Conservation (phyloP, 2,113 vertebrate species). For the Piaya cayana region DNA sequence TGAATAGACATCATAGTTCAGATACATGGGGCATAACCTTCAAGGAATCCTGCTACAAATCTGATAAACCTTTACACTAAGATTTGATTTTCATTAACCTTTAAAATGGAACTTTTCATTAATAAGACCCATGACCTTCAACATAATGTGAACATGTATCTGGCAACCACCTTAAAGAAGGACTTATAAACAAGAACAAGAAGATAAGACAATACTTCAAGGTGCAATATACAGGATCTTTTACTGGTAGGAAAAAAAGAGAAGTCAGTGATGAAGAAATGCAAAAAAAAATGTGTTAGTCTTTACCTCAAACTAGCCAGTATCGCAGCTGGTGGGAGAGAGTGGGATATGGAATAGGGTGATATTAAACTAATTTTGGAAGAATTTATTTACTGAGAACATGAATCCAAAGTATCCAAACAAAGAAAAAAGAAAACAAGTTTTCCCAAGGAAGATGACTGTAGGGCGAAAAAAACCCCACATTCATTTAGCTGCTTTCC, state of each 20-base stretch:
- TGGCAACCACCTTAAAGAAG: slow-evolving; percentile 36
- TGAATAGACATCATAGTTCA: neutral
- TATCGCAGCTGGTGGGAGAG: neutral
- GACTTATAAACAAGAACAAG: slow-evolving; percentile 14
- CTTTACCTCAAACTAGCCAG: neutral
- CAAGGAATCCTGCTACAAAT: neutral
- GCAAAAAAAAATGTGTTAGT: neutral
- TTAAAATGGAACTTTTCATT: neutral
- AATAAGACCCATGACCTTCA: slow-evolving; percentile 12
- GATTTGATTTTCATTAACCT: slow-evolving; percentile 1
- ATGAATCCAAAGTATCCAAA: neutral
- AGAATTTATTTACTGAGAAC: slow-evolving; percentile 14
- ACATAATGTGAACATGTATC: neutral
- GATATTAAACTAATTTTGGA: neutral
- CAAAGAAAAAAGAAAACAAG: neutral
- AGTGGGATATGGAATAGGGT: neutral
- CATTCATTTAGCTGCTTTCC: neutral
- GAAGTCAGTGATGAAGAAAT: neutral
- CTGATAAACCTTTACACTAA: slow-evolving; percentile 13
- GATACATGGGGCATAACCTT: neutral
- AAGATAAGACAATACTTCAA: neutral
- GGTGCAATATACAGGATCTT: neutral
- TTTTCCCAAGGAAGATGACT: neutral
- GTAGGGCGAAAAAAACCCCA: neutral
- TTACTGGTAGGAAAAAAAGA: neutral